A percentile compares a stretch with the other conserved stretches of the same genome.
These are phyloP conservation scores for Idaea dimidiata DNA, from an alignment of 2,888 invertebrate species.

Conservation along the genomic window DNA sequence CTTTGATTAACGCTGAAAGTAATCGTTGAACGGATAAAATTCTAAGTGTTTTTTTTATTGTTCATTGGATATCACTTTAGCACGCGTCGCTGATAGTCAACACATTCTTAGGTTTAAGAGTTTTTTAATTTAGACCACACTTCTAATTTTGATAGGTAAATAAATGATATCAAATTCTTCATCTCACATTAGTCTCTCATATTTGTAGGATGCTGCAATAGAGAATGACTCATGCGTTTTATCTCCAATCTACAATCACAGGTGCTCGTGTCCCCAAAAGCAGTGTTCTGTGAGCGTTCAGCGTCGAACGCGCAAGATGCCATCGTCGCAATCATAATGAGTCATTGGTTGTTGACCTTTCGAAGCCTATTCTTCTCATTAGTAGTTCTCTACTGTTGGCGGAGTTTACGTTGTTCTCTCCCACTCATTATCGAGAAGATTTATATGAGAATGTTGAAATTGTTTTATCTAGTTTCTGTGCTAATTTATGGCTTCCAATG, in stretches of 20 bases:
- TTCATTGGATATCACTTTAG: not conserved
- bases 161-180: not conserved
- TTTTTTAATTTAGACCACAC: not conserved
- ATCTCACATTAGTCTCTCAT: not conserved
- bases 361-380: conserved; percentile 34
- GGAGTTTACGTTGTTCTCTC: conserved; percentile 1
- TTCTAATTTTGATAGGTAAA: not conserved
- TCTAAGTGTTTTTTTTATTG: conserved; percentile 17
- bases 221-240: conserved; percentile 32
- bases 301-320: conserved; percentile 29
- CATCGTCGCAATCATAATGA: conserved; percentile 40
- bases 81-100: not conserved
- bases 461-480: not conserved
- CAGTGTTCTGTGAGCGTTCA: conserved; percentile 9
- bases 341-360: conserved; percentile 57
- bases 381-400: conserved; percentile 23
- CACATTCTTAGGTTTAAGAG: not conserved
- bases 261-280: conserved; percentile 33
- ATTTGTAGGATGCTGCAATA: not conserved
- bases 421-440: not conserved
- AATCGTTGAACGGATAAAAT: conserved; percentile 26
- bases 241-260: conserved; percentile 31
- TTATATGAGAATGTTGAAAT: not conserved
- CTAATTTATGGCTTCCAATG: not conserved
- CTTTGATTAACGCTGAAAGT: conserved; percentile 30